Evolutionary conservation across 2,888 invertebrate genomes (phyloP), one percentile per base, ranked within the genome.

Genomic region (Limnephilus rhombicus): DNA sequence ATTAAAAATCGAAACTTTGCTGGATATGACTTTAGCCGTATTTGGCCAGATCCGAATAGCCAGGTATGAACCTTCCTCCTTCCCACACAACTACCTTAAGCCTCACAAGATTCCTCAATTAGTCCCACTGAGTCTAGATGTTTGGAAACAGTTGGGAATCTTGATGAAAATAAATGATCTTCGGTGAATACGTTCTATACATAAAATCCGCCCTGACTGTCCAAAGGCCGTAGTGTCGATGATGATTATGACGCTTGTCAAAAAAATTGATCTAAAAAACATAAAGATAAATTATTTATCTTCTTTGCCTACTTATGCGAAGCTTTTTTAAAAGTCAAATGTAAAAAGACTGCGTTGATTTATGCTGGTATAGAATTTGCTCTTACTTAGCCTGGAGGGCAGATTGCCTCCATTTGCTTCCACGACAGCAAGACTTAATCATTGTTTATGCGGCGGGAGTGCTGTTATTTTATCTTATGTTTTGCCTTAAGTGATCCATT

Each of bases 401-500:
- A 24, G n/a, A 18, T 13, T 45, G 49, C 45, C n/a, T n/a, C 37
- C 86, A 13, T 41, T 45, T 86, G 45, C 41, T 24, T 41, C 86
- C 29, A 86, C 49, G 86, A 45, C 68, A 68, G 68, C 24, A 68
- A 24, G 45, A 45, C 49, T 45, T 41, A 86, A 41, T 86, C 86
- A 45, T 86, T 41, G 45, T 86, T 45, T 86, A 86, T 86, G n/a
- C 45, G 86, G 13, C 18, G 37, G 29, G 41, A 86, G 41, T 45
- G 86, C 45, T 37, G 83, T 31, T 45, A 29, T 86, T 13, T 86
- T 86, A 45, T 86, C 86, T 86, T 86, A 49, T n/a, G 68, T 86
- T 86, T 86, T 49, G 86, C 86, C 49, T 86, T 86, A 86, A 86
- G 86, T 86, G 86, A 86, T 86, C 86, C 45, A 86, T 86, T 86